These are phyloP conservation scores for Labeo rohita DNA, from an alignment of 2,113 vertebrate species.

Conservation along the genomic window DNA sequence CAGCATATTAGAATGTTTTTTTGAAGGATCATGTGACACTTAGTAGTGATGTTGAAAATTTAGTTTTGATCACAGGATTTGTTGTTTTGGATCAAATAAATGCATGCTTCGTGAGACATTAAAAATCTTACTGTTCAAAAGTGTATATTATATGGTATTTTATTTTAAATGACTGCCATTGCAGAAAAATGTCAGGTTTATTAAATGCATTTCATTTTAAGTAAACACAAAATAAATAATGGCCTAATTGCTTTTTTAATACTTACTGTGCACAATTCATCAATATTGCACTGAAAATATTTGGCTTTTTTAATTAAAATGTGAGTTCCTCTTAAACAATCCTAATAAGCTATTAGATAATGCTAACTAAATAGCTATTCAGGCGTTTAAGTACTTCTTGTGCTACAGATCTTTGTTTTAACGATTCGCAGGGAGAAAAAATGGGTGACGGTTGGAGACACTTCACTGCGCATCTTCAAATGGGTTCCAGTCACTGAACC, in stretches of 20 bases:
- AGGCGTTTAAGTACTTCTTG: background rate
- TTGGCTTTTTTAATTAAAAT: background rate
- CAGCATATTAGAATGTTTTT: no score
- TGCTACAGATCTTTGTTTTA: background rate
- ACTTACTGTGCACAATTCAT: background rate
- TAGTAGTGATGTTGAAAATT: no score
- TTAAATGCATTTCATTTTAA: background rate
- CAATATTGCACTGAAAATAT: background rate
- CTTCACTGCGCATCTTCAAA: constrained; percentile 97
- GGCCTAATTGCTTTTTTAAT: background rate
- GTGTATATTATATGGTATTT: background rate
- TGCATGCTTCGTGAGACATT: no score
- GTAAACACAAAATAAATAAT: background rate
- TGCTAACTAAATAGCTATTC: background rate
- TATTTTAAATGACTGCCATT: background rate
- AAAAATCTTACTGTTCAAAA: no score
- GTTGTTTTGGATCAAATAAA: no score
- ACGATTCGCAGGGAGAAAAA: constrained; percentile 91
- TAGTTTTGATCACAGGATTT: no score
- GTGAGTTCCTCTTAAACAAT: background rate
- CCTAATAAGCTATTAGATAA: background rate
- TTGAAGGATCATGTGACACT: no score
- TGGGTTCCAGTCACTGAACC: constrained; percentile 98
- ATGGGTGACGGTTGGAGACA: constrained; percentile 98
- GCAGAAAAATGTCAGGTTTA: background rate